These are phyloP conservation scores for Ictalurus punctatus DNA, from an alignment of 2,113 vertebrate genomes.

Conservation along the genomic window DNA sequence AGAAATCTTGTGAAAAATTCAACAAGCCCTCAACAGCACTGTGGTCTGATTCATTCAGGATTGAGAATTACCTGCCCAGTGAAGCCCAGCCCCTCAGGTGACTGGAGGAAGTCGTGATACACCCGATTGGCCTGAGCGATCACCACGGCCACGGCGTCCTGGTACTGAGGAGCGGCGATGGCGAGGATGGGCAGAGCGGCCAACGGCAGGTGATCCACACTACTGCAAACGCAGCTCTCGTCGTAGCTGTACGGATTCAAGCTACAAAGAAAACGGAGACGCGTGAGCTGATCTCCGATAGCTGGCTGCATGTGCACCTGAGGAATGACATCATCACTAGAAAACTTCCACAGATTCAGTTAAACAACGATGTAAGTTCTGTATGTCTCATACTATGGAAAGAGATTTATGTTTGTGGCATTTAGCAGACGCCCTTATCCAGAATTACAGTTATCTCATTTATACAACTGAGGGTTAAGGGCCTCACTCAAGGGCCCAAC, in stretches of 20 bases:
- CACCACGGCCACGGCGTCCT: slow-evolving; percentile 87
- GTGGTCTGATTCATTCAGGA: not conserved
- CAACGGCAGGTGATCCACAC: slow-evolving; percentile 93
- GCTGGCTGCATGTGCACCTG: not conserved
- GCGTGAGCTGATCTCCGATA: not conserved
- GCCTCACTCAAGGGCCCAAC: too few species aligned
- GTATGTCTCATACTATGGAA: not conserved
- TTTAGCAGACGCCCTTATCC: too few species aligned
- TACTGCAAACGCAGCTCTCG: slow-evolving; percentile 87
- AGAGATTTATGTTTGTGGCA: not conserved
- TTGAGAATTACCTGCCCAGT: slow-evolving; percentile 83
- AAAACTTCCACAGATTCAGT: not conserved
- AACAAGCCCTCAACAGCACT: not conserved
- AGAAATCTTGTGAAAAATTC: too few species aligned
- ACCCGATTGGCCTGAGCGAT: slow-evolving; percentile 91
- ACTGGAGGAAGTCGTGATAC: slow-evolving; percentile 89
- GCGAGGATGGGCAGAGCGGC: slow-evolving; percentile 92
- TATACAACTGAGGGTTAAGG: too few species aligned
- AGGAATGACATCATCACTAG: not conserved
- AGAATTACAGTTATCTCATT: too few species aligned
- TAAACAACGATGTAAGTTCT: not conserved
- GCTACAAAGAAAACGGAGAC: slow-evolving; percentile 65
- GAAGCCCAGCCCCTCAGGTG: slow-evolving; percentile 87
- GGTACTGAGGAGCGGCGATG: slow-evolving; percentile 92
- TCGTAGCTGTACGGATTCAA: slow-evolving; percentile 95